Percentiles rank a stretch among this genome's conserved stretches.
These are phyloP conservation scores for Euplagia quadripunctaria DNA, from an alignment of 2,888 invertebrate species.

Conservation along the genomic window DNA sequence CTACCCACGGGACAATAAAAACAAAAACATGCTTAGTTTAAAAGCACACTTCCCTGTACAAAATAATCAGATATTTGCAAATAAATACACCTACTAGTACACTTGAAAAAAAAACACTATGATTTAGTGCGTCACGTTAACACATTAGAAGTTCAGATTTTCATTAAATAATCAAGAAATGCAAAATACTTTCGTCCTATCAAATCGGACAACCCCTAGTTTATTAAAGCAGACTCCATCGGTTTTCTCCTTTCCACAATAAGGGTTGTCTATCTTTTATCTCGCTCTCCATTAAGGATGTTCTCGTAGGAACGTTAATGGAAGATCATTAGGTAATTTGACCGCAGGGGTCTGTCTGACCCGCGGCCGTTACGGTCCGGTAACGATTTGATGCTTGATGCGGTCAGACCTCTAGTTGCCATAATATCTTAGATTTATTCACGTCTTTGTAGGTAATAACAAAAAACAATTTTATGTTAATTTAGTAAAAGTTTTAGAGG, in stretches of 20 bases:
- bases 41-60: too few species aligned
- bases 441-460: neutral
- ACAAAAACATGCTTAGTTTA: too few species aligned
- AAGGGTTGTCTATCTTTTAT: conserved; percentile 22
- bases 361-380: conserved; percentile 27
- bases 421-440: conserved; percentile 44
- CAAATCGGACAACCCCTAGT: conserved; percentile 23
- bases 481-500: neutral
- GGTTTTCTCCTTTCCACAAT: conserved; percentile 20
- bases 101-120: neutral
- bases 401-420: conserved; percentile 33
- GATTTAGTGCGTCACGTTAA: neutral
- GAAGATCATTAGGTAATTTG: conserved; percentile 65
- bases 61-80: too few species aligned
- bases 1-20: too few species aligned
- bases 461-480: neutral
- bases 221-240: conserved; percentile 35
- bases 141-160: neutral
- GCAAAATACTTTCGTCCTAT: conserved; percentile 36
- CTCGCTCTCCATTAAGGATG: conserved; percentile 48
- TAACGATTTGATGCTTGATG: conserved; percentile 35
- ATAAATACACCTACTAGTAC: too few species aligned
- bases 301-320: conserved; percentile 55
- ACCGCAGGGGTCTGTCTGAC: conserved; percentile 52
- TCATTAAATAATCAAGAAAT: neutral